Base-by-base conservation (phyloP, 1,140 invertebrate species). In the Anoplophora glabripennis region DNA sequence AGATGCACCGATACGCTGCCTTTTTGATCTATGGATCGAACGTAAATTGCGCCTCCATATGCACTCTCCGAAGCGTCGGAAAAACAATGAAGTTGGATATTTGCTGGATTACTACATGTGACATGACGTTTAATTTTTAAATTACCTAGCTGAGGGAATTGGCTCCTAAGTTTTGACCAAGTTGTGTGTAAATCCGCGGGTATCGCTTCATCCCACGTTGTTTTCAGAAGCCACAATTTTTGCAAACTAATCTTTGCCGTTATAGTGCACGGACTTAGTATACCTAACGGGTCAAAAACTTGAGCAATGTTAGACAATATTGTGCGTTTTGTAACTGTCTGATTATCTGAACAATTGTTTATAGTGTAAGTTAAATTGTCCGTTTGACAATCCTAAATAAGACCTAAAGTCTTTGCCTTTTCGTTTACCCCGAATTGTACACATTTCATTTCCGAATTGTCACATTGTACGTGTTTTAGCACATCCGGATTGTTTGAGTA, bases 241-340 rank as follows among this genome's bases (percentile, higher is more conserved):
- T 49, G 51, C 42, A 60, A 33, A 12, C 54, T 17, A 4, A 60
- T 4, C 18, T 60, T 55, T 9, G 58, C 40, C 10, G 15, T 40
- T 7, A 55, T 48, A n/a, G 70, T 70, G 7, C 75, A 38, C 18
- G 78, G 76, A 18, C 67, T 61, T 10, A 78, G 14, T 12, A 77
- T 59, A 17, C 77, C 78, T n/a, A 78, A 59, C 10, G 78, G 78
- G 63, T 80, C 79, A 61, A 76, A 81, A 21, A 80, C 63, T 46
- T 67, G 57, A 8, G 65, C 45, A 17, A 64, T 66, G 37, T 67
- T 61, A 9, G 75, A 75, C 45, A 79, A 49, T 8, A 79, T 64
- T 17, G 10, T 51, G 34, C 73, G 61, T 66, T 77, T 79, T 4
- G 57, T 59, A n/a, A 47, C 9, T 9, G n/a, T 40, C 34, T 14